A percentile compares a stretch with the other conserved stretches of the same genome.
Conservation (phyloP, 2,113 vertebrate genomes). For the Chauna torquata region DNA sequence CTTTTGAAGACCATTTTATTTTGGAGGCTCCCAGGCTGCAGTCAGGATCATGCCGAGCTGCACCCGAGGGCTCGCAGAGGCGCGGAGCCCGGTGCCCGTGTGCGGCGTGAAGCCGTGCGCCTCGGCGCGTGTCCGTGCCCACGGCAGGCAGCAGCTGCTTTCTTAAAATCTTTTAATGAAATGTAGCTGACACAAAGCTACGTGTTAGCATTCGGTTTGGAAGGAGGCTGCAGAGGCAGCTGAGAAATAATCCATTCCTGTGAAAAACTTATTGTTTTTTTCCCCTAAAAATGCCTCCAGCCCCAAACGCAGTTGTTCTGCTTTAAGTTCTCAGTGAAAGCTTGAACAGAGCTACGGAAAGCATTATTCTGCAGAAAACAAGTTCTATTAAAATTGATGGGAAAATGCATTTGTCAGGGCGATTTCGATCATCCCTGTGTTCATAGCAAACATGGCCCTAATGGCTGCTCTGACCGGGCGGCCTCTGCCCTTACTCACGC, state of each 20-base stretch:
- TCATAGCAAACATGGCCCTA: not conserved
- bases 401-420: not conserved
- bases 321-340: not conserved
- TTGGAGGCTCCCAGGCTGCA: not conserved
- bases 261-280: rapidly evolving
- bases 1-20: not conserved
- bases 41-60: no score
- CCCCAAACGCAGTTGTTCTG: not conserved
- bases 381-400: not conserved
- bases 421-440: no score
- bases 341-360: not conserved
- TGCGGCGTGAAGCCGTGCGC: no score
- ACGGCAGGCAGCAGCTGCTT: not conserved
- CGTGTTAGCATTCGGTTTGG: not conserved
- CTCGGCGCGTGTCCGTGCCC: no score
- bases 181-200: not conserved
- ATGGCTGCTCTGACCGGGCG: not conserved
- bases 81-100: no score
- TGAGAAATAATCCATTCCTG: not conserved
- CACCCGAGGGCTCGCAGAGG: no score
- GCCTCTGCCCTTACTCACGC: not conserved
- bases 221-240: not conserved
- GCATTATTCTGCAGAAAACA: not conserved
- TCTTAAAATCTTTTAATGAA: not conserved
- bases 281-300: not conserved